Conservation (phyloP, 1,140 invertebrate genomes). For the Diuraphis noxia region DNA sequence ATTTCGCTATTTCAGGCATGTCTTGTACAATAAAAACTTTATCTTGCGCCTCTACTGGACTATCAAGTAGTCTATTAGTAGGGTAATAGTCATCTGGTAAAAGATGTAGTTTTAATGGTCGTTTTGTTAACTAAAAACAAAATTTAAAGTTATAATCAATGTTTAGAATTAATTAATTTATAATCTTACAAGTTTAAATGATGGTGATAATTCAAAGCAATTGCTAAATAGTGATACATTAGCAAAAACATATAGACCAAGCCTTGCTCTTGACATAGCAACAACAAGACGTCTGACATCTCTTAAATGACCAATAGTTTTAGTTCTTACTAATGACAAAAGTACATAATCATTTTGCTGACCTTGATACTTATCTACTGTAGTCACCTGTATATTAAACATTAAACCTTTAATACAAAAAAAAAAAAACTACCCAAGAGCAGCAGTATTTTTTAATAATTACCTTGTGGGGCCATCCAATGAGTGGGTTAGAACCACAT, state of each 20-base stretch:
- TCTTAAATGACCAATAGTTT: slow-evolving; percentile 93
- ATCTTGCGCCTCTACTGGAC: slow-evolving; percentile 57
- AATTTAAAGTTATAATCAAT: background rate
- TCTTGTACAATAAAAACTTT: slow-evolving; percentile 70
- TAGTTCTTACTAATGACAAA: slow-evolving; percentile 92
- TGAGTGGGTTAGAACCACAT: slow-evolving; percentile 95
- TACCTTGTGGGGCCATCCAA: slow-evolving; percentile 93
- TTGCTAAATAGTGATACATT: slow-evolving; percentile 90
- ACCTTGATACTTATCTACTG: slow-evolving; percentile 99
- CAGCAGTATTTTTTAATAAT: slow-evolving; percentile 46
- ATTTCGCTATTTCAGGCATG: slow-evolving; percentile 91
- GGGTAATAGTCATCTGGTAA: slow-evolving; percentile 80
- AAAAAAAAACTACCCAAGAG: background rate
- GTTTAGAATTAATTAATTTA: background rate
- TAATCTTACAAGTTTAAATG: slow-evolving; percentile 82
- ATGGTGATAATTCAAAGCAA: slow-evolving; percentile 94
- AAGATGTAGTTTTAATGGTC: slow-evolving; percentile 78
- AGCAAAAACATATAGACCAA: slow-evolving; percentile 96
- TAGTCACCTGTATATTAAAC: slow-evolving; percentile 68
- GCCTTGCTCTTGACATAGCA: slow-evolving; percentile 95
- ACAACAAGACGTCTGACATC: slow-evolving; percentile 96
- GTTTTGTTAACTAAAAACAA: slow-evolving; percentile 63
- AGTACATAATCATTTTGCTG: slow-evolving; percentile 99
- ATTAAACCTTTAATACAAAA: background rate
- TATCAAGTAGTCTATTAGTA: slow-evolving; percentile 64